Base-by-base conservation (phyloP, 1,140 invertebrate genomes). In the Thaumetopoea pityocampa region DNA sequence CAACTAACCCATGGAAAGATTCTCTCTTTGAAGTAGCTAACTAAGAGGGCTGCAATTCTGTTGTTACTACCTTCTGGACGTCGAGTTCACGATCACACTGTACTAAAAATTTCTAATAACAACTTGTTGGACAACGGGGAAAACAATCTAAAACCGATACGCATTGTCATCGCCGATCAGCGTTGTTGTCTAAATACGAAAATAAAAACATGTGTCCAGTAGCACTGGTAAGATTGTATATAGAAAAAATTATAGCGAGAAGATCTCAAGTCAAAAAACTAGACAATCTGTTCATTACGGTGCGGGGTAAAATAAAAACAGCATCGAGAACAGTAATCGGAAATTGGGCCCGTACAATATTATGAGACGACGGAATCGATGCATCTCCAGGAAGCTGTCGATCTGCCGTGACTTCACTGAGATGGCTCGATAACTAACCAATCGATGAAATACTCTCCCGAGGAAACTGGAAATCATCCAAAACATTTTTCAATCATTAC, bases 401-500 rank as follows among this genome's bases (percentile, higher is more conserved):
- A 5, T 51, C 50, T 14, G 58, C 47, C 16, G 44, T 57, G 1
- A 46, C 47, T 4, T 57, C 50, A 0, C 50, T 41, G 15, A 59
- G 40, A 9, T 59, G 51, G 51, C 10, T 33, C n/a, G 18, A 54
- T 1, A 42, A 51, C 22, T 37, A 18, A 4, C 16, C 47, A 1
- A 9, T 59, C 3, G 51, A 59, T 10, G 50, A 58, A 20, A 58
- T 58, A 14, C 27, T 54, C 5, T 19, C 46, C 17, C 16, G 47
- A 8, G 51, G 47, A 6, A 59, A 59, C 27, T 54, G 51, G 51
- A 24, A 35, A 28, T 27, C 43, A 8, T 17, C 18, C 15, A 54
- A 42, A 6, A 59, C 47, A 2, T 59, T 54, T n/a, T n/a, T n/a
- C n/a, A n/a, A n/a, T n/a, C n/a, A n/a, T n/a, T n/a, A n/a, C n/a